phyloP scores from a whole-genome alignment of 2,113 vertebrate species.

The Acinonyx jubatus region DNA sequence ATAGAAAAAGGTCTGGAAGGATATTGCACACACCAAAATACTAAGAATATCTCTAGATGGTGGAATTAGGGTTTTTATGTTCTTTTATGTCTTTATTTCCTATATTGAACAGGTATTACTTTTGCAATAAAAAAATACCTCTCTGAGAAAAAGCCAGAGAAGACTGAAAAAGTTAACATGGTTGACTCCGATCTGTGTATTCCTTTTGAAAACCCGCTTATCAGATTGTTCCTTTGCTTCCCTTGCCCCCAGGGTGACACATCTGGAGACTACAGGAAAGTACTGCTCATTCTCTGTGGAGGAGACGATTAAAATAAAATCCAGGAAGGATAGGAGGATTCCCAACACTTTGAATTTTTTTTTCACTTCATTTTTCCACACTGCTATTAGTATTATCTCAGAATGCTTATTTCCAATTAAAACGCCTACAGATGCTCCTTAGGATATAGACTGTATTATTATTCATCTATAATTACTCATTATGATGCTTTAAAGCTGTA shows the following conservation, averaged over 20 bases:
- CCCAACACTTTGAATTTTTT: neutral
- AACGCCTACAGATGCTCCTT: conserved; percentile 56
- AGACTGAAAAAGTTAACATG: conserved; percentile 7
- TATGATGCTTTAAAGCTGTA: conserved; percentile 61
- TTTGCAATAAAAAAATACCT: neutral
- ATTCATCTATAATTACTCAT: conserved; percentile 71
- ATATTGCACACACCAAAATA: neutral
- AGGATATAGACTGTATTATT: conserved; percentile 54
- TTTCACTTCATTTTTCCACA: conserved; percentile 71
- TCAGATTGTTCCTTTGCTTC: neutral
- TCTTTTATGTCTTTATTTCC: conserved; percentile 28
- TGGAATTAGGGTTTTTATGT: neutral
- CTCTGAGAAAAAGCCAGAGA: neutral
- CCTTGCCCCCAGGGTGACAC: conserved; percentile 90
- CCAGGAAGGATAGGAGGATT: conserved; percentile 18
- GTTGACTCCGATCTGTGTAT: neutral
- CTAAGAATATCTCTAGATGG: neutral
- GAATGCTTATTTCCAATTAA: conserved; percentile 76
- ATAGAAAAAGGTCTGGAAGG: neutral
- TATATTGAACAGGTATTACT: neutral
- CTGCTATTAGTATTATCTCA: conserved; percentile 71
- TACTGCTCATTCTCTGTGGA: conserved; percentile 93
- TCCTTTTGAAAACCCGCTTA: neutral
- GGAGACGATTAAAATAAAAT: conserved; percentile 86
- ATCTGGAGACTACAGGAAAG: conserved; percentile 96